Percentiles rank a stretch among this genome's conserved stretches.
Conservation (phyloP, 2,113 vertebrate genomes). For the Typhlomys cinereus region DNA sequence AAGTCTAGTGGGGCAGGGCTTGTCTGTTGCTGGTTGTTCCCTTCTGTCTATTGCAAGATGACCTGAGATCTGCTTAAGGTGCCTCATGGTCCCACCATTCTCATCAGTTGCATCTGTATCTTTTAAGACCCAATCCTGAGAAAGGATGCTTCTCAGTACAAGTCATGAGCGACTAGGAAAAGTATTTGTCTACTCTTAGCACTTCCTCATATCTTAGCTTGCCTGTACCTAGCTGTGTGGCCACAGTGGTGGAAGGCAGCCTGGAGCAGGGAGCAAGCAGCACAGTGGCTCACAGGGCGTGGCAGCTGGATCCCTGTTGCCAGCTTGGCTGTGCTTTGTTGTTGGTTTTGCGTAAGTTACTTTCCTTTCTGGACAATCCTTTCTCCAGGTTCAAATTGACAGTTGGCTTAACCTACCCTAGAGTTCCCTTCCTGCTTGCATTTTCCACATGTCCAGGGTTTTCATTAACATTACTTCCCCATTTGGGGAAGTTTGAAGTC, state of each 20-base stretch:
- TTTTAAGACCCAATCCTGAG: neutral
- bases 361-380: neutral
- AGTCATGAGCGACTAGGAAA: neutral
- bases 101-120: neutral
- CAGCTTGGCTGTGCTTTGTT: neutral
- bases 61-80: neutral
- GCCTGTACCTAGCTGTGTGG: neutral
- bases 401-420: neutral
- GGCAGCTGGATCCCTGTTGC: neutral
- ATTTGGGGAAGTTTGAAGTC: neutral
- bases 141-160: neutral
- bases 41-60: neutral
- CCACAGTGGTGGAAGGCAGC: neutral
- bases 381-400: neutral
- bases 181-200: neutral
- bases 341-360: neutral
- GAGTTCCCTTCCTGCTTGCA: neutral
- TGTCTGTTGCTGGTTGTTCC: neutral
- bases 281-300: neutral
- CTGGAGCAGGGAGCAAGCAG: neutral
- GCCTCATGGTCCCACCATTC: neutral
- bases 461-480: neutral
- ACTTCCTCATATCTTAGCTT: neutral
- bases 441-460: neutral
- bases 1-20: neutral